Evolutionary conservation across 2,888 invertebrate species (phyloP).

Genomic region (Rutpela maculata): DNA sequence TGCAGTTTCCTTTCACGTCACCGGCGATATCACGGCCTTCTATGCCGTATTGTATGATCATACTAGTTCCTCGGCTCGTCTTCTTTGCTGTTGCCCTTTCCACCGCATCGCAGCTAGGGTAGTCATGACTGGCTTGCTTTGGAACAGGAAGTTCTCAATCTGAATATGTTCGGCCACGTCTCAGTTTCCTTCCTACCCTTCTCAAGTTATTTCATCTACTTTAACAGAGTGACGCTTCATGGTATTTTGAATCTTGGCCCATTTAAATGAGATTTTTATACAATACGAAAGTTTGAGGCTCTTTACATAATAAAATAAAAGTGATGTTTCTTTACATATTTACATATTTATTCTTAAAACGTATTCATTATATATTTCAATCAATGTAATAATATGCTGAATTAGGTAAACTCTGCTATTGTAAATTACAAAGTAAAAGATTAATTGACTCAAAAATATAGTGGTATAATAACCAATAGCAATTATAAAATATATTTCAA

Average conservation of each 20-base stretch:
- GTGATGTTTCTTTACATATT: background rate
- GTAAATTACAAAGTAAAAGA: too few relatives aligned
- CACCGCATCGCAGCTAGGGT: constrained; percentile 38
- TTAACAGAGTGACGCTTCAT: constrained; percentile 37
- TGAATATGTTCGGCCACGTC: constrained; percentile 48
- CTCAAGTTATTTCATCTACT: constrained; percentile 36
- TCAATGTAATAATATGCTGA: too few relatives aligned
- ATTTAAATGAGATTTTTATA: constrained; percentile 32
- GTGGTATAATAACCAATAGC: too few relatives aligned
- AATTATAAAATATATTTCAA: too few relatives aligned
- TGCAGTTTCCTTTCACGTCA: constrained; percentile 60
- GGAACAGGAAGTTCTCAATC: constrained; percentile 55
- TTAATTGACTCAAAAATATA: too few relatives aligned
- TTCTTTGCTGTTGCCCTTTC: constrained; percentile 48
- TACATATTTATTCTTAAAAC: background rate
- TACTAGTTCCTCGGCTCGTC: constrained; percentile 48
- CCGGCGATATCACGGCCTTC: constrained; percentile 52
- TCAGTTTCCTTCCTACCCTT: constrained; percentile 32
- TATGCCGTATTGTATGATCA: constrained; percentile 54
- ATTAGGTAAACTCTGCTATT: too few relatives aligned
- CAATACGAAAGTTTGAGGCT: constrained; percentile 16
- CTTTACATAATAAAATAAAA: background rate
- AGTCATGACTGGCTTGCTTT: constrained; percentile 33
- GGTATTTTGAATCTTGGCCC: constrained; percentile 30
- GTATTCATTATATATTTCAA: background rate